These are phyloP conservation scores for Serilophus lunatus DNA, from an alignment of 2,113 vertebrate genomes.

Conservation along the genomic window DNA sequence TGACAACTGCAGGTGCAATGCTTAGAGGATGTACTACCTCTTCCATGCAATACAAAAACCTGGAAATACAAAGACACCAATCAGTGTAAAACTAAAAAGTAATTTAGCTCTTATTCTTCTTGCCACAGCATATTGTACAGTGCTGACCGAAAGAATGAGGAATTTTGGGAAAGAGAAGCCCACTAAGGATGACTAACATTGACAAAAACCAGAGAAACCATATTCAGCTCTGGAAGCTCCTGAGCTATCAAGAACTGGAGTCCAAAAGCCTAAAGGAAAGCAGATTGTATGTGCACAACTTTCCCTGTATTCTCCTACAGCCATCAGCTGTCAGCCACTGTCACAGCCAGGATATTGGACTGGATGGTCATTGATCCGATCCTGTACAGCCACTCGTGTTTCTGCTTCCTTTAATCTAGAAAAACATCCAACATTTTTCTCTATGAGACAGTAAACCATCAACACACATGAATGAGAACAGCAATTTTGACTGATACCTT, in stretches of 20 bases:
- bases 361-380: neutral
- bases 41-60: neutral
- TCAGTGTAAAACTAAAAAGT: neutral
- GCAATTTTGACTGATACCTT: neutral
- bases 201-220: neutral
- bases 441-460: neutral
- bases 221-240: neutral
- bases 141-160: neutral
- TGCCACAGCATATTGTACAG: neutral
- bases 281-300: neutral
- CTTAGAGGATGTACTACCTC: neutral
- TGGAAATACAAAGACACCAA: neutral
- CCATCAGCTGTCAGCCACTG: neutral
- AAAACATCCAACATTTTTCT: neutral
- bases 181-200: neutral
- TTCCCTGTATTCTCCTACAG: neutral
- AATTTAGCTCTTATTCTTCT: neutral
- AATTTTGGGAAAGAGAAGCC: neutral
- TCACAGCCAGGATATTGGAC: neutral
- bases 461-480: slow-evolving; percentile 14
- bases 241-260: neutral
- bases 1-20: neutral
- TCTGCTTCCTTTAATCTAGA: slow-evolving; percentile 4
- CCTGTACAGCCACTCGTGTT: neutral
- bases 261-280: neutral